Conservation (phyloP, 2,113 vertebrate genomes). For the Dromaius novaehollandiae region DNA sequence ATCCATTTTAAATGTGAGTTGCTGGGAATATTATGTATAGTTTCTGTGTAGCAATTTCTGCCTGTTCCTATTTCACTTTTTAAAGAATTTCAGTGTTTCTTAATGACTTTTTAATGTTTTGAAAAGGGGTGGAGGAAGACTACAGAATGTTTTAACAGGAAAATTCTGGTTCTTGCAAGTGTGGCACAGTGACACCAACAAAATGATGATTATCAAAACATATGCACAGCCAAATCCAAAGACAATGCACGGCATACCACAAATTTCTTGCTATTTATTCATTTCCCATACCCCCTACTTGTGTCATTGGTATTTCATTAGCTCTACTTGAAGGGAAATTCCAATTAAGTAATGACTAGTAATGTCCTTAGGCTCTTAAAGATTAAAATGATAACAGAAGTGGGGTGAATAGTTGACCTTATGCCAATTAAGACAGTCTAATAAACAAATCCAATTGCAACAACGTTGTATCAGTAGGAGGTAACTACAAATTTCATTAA, state of each 20-base stretch:
- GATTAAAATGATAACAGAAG: slow-evolving; percentile 5
- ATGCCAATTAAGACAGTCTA: background rate
- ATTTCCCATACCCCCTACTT: background rate
- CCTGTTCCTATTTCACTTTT: background rate
- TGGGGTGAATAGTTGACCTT: slow-evolving; percentile 8
- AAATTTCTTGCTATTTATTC: background rate
- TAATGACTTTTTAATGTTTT: background rate
- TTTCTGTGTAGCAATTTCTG: background rate
- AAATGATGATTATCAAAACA: background rate
- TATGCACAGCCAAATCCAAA: background rate
- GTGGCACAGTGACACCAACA: background rate
- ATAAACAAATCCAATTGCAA: slow-evolving; percentile 7
- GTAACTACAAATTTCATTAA: background rate
- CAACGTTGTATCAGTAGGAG: background rate
- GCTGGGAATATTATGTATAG: background rate
- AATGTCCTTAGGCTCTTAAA: background rate
- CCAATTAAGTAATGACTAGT: slow-evolving; percentile 4
- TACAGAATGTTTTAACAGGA: background rate
- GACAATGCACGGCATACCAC: background rate
- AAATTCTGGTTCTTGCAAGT: background rate
- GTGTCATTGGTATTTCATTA: background rate
- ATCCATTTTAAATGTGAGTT: background rate
- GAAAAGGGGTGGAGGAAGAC: background rate
- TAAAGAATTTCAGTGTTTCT: background rate
- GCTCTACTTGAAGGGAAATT: slow-evolving; percentile 20